Conservation (phyloP, 2,113 vertebrate genomes). For the Trichomycterus rosablanca region DNA sequence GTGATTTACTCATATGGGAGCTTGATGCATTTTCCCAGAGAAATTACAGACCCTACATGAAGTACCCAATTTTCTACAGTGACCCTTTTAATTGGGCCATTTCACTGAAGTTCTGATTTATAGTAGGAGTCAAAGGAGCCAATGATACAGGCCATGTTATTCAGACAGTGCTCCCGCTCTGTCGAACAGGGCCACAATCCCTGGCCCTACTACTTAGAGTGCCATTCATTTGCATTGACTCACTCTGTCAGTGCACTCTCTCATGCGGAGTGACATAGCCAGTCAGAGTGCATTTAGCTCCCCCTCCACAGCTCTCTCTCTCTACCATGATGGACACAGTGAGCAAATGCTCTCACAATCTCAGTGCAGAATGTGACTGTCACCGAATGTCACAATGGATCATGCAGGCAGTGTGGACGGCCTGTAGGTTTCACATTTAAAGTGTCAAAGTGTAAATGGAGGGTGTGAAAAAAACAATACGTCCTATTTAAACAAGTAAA, state of each 20-base stretch:
- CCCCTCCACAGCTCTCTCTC: background rate
- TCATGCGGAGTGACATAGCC: slow-evolving; percentile 31
- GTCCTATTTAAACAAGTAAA: slow-evolving; percentile 23
- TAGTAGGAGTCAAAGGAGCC: slow-evolving; percentile 27
- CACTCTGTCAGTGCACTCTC: slow-evolving; percentile 34
- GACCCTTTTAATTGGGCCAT: slow-evolving; percentile 62
- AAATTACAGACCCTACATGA: slow-evolving; percentile 55
- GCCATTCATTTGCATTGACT: slow-evolving; percentile 45
- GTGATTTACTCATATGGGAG: slow-evolving; percentile 62
- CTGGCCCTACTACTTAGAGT: slow-evolving; percentile 13
- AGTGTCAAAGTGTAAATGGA: slow-evolving; percentile 43
- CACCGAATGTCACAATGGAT: slow-evolving; percentile 37
- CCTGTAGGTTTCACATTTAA: slow-evolving; percentile 31
- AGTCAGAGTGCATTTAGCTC: slow-evolving; percentile 33
- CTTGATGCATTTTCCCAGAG: slow-evolving; percentile 55
- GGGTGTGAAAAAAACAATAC: slow-evolving; percentile 43
- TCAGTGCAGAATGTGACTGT: slow-evolving; percentile 36
- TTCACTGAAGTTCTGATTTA: slow-evolving; percentile 60
- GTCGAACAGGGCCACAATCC: slow-evolving; percentile 26
- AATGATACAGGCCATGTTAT: slow-evolving; percentile 1
- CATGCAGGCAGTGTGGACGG: background rate
- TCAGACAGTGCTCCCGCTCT: slow-evolving; percentile 22
- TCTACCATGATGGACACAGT: slow-evolving; percentile 20
- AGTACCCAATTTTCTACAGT: slow-evolving; percentile 49
- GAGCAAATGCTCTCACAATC: slow-evolving; percentile 27